Evolutionary conservation across 2,888 invertebrate genomes (phyloP).

Genomic region (Salticus scenicus): DNA sequence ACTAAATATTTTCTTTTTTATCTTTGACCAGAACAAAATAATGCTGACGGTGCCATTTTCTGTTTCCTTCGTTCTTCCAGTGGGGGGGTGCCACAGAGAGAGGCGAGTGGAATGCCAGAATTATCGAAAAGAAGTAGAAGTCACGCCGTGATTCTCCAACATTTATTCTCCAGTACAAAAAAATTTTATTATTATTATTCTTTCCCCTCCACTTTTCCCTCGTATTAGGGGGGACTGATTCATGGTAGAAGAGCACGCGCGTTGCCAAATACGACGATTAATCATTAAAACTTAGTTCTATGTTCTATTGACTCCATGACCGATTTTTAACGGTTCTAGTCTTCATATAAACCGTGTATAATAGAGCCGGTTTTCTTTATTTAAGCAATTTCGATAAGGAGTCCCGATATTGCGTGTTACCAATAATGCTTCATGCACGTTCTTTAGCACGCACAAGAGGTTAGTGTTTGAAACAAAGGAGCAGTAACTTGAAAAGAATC

Average conservation of each 20-base stretch:
- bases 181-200: constrained; percentile 25
- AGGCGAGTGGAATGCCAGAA: constrained; percentile 25
- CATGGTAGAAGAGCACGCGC: constrained; percentile 28
- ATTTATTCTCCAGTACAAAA: background rate
- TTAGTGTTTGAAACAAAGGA: background rate
- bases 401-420: background rate
- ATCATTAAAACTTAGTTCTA: constrained; percentile 16
- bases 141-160: constrained; percentile 31
- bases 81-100: background rate
- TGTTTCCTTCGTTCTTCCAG: background rate
- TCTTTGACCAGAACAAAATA: constrained; percentile 28
- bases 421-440: background rate
- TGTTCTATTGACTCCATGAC: constrained; percentile 22
- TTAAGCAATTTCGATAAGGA: background rate
- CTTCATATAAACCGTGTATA: background rate
- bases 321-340: constrained; percentile 14
- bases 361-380: background rate
- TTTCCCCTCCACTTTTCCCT: no score
- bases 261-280: constrained; percentile 41
- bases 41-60: constrained; percentile 43
- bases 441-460: background rate
- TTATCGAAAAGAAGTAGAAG: constrained; percentile 35
- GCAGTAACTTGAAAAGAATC: background rate
- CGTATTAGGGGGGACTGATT: constrained; percentile 22
- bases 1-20: constrained; percentile 29